Percentiles rank a stretch among this genome's conserved stretches.
These are phyloP conservation scores for Manduca sexta DNA, from an alignment of 1,140 invertebrate species.

Conservation along the genomic window DNA sequence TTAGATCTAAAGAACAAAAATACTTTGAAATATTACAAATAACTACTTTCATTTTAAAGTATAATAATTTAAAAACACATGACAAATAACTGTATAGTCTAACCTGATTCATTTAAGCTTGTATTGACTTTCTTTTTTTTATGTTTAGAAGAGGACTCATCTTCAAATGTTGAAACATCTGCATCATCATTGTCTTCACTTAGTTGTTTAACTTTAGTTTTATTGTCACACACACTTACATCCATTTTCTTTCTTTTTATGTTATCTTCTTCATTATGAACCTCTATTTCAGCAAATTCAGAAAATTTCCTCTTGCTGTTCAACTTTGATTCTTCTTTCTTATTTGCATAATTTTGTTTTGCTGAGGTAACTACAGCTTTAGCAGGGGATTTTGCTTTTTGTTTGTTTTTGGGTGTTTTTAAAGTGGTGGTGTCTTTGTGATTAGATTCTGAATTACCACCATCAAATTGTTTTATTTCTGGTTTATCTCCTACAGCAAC, in stretches of 20 bases:
- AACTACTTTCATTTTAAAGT: too few species aligned
- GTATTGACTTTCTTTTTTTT: conserved; percentile 32
- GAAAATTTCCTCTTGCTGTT: conserved; percentile 47
- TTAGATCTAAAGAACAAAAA: too few species aligned
- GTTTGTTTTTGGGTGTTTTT: conserved; percentile 1
- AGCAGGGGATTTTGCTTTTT: not conserved
- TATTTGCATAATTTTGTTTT: conserved; percentile 16
- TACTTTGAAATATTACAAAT: too few species aligned
- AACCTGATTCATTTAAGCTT: conserved; percentile 58
- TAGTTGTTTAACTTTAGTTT: conserved; percentile 8
- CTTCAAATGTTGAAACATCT: conserved; percentile 11
- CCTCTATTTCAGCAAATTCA: conserved; percentile 46
- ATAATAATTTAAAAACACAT: too few species aligned
- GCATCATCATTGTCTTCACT: conserved; percentile 1
- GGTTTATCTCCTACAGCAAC: conserved; percentile 18
- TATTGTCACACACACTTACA: conserved; percentile 31
- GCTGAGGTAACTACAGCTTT: not conserved
- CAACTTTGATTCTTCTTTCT: conserved; percentile 30
- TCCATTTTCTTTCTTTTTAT: conserved; percentile 20
- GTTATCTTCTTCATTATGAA: conserved; percentile 30
- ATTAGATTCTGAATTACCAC: conserved; percentile 6
- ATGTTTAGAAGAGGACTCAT: conserved; percentile 11
- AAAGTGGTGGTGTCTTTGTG: conserved; percentile 2
- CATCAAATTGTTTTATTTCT: not conserved
- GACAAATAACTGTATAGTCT: not conserved